Base-by-base conservation (phyloP, 2,888 invertebrate species). In the Ellobium chinense region DNA sequence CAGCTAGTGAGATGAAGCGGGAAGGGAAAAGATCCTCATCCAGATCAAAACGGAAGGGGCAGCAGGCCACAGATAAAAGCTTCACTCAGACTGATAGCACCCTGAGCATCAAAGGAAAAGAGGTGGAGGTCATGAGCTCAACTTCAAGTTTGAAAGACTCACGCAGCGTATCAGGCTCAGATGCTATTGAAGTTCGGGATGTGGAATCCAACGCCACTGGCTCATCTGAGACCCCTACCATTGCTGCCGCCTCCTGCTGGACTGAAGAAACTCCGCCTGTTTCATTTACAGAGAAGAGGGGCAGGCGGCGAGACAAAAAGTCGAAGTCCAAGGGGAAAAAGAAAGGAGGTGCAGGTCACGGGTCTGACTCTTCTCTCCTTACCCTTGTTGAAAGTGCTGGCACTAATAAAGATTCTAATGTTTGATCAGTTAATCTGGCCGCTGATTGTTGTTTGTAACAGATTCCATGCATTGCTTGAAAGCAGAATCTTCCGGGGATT, bases 331-430 rank as follows among this genome's bases (percentile, higher is more conserved):
- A 69, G 27, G n/a, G 36, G 24, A 75, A 34, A 27, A 39, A 37
- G 14, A 78, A 70, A 60, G 27, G 31, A 4, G 24, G 24, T n/a
- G 36, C 1, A 39, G n/a, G n/a, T 21, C 34, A 21, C n/a, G 78
- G 63, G 3, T 78, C 78, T 1, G 62, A n/a, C 14, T 70, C 78
- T n/a, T 78, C 78, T 18, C 29, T 70, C 60, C 12, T 69, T 12
- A 69, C 77, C 24, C 46, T 69, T 0, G 21, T 77, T 21, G 77
- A 76, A 31, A 76, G 66, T 66, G 66, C 29, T 39, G 46, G 65
- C 0, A 76, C 36, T 46, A 66, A 56, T 18, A 66, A 54, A 36
- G 37, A 27, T 31, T 58, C 36, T 60, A n/a, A n/a, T n/a, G n/a
- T n/a, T n/a, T n/a, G n/a, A n/a, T n/a, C n/a, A n/a, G n/a, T n/a